These are phyloP conservation scores for Buphagus erythrorhynchus DNA, from an alignment of 2,797 vertebrate genomes.

Conservation along the genomic window DNA sequence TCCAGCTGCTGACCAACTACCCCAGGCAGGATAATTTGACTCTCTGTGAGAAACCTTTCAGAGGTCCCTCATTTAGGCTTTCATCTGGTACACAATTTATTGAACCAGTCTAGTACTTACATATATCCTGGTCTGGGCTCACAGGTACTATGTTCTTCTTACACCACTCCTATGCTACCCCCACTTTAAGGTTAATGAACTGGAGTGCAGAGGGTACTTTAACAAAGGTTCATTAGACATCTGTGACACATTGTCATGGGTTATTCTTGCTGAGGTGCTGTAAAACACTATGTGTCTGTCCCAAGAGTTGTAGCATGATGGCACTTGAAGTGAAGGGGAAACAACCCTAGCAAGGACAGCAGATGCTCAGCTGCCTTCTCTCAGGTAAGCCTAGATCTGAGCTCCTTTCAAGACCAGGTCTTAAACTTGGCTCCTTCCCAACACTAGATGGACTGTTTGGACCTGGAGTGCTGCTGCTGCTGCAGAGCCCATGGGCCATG, in stretches of 20 bases:
- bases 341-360: neutral
- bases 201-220: neutral
- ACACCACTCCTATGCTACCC: neutral
- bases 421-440: neutral
- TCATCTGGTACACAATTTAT: neutral
- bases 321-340: neutral
- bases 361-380: neutral
- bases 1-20: neutral
- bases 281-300: neutral
- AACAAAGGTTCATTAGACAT: neutral
- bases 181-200: neutral
- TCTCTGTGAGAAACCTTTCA: neutral
- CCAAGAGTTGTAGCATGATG: neutral
- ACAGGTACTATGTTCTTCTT: neutral
- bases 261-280: neutral
- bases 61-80: neutral
- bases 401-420: neutral
- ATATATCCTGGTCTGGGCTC: neutral
- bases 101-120: neutral
- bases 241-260: neutral
- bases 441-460: neutral
- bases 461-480: neutral
- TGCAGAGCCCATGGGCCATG: neutral
- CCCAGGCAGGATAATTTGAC: neutral
- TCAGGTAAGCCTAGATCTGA: neutral